Conservation (phyloP, 2,113 vertebrate genomes). For the Mungos mungo region DNA sequence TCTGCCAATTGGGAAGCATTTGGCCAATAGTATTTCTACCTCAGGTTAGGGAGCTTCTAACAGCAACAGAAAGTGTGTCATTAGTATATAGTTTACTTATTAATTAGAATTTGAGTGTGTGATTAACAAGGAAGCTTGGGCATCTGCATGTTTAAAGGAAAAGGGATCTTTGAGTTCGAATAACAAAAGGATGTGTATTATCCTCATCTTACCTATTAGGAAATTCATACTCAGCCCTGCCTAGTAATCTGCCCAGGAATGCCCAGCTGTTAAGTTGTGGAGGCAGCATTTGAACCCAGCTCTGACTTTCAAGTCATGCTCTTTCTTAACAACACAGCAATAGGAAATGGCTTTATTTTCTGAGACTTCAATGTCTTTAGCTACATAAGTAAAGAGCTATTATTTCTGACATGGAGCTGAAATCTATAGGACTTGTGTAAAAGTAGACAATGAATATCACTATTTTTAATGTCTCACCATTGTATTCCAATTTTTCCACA, state of each 20-base stretch:
- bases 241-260: background rate
- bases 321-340: background rate
- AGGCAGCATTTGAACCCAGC: background rate
- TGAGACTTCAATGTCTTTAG: background rate
- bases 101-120: background rate
- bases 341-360: background rate
- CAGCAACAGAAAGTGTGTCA: background rate
- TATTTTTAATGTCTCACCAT: background rate
- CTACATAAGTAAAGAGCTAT: background rate
- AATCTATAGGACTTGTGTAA: background rate
- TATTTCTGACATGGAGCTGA: background rate
- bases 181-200: background rate
- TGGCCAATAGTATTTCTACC: background rate
- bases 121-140: background rate
- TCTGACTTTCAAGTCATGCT: background rate
- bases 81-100: background rate
- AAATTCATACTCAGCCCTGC: background rate
- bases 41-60: background rate
- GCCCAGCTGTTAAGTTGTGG: background rate
- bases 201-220: background rate
- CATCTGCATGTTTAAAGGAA: background rate
- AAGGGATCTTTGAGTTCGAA: background rate
- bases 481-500: slow-evolving; percentile 24
- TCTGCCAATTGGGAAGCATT: background rate
- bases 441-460: background rate